Percentiles rank a stretch among this genome's conserved stretches.
phyloP scores from a whole-genome alignment of 2,888 invertebrate genomes.

The Caenorhabditis uteleia region DNA sequence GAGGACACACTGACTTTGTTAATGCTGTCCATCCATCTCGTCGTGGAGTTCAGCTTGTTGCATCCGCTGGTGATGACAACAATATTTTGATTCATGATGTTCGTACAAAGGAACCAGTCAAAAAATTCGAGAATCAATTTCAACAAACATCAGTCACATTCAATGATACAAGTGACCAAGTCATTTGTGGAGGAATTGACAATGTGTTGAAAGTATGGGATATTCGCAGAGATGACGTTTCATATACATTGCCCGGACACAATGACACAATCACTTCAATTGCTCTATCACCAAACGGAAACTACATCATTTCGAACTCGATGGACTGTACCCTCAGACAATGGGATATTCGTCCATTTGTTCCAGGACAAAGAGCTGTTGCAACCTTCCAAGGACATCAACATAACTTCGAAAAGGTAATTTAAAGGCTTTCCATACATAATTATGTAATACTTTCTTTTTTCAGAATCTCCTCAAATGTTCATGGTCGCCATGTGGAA shows the following conservation, averaged over 20 bases:
- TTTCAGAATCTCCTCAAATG: conserved; percentile 84
- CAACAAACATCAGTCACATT: conserved; percentile 85
- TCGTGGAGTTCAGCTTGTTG: conserved; percentile 86
- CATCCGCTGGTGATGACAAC: conserved; percentile 91
- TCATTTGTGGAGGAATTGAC: conserved; percentile 93
- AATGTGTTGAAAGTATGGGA: conserved; percentile 97
- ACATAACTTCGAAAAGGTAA: conserved; percentile 91
- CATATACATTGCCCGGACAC: conserved; percentile 86
- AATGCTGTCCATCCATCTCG: conserved; percentile 76
- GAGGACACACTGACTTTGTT: conserved; percentile 75
- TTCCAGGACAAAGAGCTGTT: conserved; percentile 88
- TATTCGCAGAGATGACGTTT: conserved; percentile 83
- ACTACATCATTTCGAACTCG: conserved; percentile 87
- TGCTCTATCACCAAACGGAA: conserved; percentile 78
- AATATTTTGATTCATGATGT: conserved; percentile 79
- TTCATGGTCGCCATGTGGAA: conserved; percentile 91
- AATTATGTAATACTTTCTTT: neutral
- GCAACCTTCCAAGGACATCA: conserved; percentile 88
- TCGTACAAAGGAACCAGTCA: conserved; percentile 81
- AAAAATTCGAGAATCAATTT: conserved; percentile 72
- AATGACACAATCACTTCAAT: conserved; percentile 91
- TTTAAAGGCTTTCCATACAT: too few species aligned
- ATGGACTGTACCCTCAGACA: conserved; percentile 93
- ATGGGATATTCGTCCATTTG: conserved; percentile 96
- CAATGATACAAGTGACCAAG: conserved; percentile 92